Evolutionary conservation across 2,888 invertebrate genomes (phyloP).

Genomic region (Nomada goodeniana): DNA sequence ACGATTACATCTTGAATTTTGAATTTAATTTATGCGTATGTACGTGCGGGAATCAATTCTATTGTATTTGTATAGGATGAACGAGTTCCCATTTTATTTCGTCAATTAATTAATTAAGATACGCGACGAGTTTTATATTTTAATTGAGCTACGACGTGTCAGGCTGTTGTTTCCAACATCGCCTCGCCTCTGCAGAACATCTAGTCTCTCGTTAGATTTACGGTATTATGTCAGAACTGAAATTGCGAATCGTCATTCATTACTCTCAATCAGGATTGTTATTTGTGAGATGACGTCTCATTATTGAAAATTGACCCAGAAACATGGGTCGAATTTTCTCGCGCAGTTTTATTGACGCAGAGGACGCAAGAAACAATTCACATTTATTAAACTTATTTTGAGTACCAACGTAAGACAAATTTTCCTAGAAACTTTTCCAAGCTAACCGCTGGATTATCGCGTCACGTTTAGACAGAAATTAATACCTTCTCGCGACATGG

Average conservation of each 20-base stretch:
- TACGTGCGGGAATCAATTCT: too few species aligned
- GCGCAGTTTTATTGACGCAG: too few species aligned
- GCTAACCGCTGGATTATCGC: too few species aligned
- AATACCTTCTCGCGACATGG: not conserved
- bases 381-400: too few species aligned
- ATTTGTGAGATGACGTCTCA: conserved; percentile 4
- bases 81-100: not conserved
- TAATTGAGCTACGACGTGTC: not conserved
- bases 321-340: not conserved
- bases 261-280: conserved; percentile 21
- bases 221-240: conserved; percentile 9
- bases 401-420: too few species aligned
- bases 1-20: too few species aligned
- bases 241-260: conserved; percentile 21
- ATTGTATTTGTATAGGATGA: too few species aligned
- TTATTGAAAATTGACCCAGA: conserved; percentile 24
- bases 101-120: not conserved
- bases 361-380: too few species aligned
- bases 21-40: too few species aligned
- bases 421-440: too few species aligned
- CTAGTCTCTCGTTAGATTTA: not conserved
- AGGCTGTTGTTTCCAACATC: not conserved
- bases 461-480: too few species aligned
- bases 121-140: not conserved
- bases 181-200: not conserved